Conservation (phyloP, 2,113 vertebrate genomes). For the Thalassoma bifasciatum region DNA sequence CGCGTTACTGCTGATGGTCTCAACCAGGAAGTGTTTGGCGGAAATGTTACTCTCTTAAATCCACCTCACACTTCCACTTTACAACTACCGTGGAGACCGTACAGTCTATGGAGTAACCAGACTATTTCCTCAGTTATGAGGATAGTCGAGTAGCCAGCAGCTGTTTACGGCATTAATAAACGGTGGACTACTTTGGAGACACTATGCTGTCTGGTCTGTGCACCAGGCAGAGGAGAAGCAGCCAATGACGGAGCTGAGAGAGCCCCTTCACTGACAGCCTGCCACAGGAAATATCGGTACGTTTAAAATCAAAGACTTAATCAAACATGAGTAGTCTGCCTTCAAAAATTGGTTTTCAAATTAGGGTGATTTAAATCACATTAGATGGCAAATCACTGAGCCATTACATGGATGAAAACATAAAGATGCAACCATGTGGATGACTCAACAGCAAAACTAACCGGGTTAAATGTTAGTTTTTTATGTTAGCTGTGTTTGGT, state of each 20-base stretch:
- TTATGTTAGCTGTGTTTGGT: no score
- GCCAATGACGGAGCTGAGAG: conserved; percentile 42
- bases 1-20: conserved; percentile 45
- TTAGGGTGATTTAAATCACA: background rate
- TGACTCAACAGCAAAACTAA: background rate
- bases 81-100: background rate
- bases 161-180: background rate
- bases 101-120: no score
- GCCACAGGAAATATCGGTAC: conserved; percentile 50
- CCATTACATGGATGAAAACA: background rate
- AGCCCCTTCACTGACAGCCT: conserved; percentile 48
- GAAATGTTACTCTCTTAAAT: conserved; percentile 40
- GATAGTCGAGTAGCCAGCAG: background rate
- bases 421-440: background rate
- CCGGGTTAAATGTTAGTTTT: no score
- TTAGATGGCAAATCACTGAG: background rate
- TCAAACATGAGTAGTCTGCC: background rate
- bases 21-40: conserved; percentile 73
- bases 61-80: conserved; percentile 53
- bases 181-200: background rate
- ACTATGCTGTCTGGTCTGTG: conserved; percentile 34
- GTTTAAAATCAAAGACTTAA: conserved; percentile 3
- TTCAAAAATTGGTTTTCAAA: no score
- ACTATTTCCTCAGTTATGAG: conserved; percentile 4
- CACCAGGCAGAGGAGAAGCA: background rate